Conservation (phyloP, 2,797 vertebrate species). For the Leucoraja ocellata region DNA sequence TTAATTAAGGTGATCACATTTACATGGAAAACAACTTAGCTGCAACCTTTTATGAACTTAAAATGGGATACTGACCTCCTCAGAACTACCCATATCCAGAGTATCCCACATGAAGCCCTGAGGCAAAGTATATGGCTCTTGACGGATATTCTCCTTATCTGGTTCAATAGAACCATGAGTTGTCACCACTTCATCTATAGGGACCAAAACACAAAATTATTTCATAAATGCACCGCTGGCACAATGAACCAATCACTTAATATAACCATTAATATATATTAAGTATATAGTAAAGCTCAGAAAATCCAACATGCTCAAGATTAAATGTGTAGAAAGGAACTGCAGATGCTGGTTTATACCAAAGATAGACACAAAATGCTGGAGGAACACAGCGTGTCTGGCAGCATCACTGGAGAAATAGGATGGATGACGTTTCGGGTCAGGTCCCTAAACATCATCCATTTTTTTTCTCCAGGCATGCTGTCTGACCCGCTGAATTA, state of each 20-base stretch:
- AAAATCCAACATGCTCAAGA: no score
- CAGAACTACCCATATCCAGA: conserved; percentile 84
- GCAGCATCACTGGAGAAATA: no score
- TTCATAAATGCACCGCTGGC: conserved; percentile 21
- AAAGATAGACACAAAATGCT: no score
- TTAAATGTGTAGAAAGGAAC: no score
- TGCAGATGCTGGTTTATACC: no score
- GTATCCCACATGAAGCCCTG: conserved; percentile 99
- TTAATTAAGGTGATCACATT: not conserved
- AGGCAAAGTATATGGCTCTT: conserved; percentile 94
- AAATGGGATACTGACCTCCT: conserved; percentile 73
- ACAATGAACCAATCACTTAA: not conserved
- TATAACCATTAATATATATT: not conserved
- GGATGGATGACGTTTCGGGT: no score
- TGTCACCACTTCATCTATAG: conserved; percentile 87
- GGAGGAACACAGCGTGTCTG: no score
- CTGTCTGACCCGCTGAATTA: no score
- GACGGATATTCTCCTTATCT: conserved; percentile 90
- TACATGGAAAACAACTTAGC: no score
- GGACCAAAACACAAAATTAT: conserved; percentile 42
- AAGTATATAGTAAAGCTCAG: not conserved
- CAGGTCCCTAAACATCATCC: no score
- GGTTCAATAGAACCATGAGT: conserved; percentile 92
- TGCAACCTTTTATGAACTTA: not conserved
- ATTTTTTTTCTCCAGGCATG: no score